Base-by-base conservation (phyloP, 2,113 vertebrate genomes). In the Hyperoodon ampullatus region DNA sequence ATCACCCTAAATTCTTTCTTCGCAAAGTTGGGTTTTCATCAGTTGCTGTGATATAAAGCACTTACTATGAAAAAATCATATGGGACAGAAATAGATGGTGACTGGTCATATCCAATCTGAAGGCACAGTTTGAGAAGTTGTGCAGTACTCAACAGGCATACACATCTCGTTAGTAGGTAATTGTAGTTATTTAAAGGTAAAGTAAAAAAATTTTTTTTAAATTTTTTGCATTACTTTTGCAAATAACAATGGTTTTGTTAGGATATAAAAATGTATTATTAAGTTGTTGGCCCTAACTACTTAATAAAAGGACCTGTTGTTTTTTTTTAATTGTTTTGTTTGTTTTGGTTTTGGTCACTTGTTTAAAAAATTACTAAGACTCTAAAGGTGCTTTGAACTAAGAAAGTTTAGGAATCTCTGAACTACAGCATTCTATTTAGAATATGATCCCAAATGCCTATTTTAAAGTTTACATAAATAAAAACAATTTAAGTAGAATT, bases 391-490 rank as follows among this genome's bases (percentile, higher is more conserved):
- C 33, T 88, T 21, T 60, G 35, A 92, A 63, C 26, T 88, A 63
- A 91, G 61, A 82, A 89, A 65, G 18, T 44, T n/a, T 77, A 26
- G n/a, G 9, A 50, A 47, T 2, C 3, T 71, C n/a, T 47, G 5
- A 55, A 77, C 11, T 39, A 87, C 2, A 74, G 14, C 19, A 60
- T 74, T 87, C 19, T 80, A 21, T 60, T 83, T 83, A 60, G 28
- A 80, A 58, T 58, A 55, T 90, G 13, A 18, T 5, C 6, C 9
- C 0, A 65, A 78, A 93, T 53, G 26, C 12, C 19, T 68, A 66
- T 63, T 77, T 96, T 66, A 78, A 88, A 53, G 42, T 88, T 83
- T 95, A 66, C 47, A 3, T 39, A 88, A 83, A 42, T 21, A 96
- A 71, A 77, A 61, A 26, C 2, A 86, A 89, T 58, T 68, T 87